Base-by-base conservation (phyloP, 1,140 invertebrate species). In the Neodiprion fabricii region DNA sequence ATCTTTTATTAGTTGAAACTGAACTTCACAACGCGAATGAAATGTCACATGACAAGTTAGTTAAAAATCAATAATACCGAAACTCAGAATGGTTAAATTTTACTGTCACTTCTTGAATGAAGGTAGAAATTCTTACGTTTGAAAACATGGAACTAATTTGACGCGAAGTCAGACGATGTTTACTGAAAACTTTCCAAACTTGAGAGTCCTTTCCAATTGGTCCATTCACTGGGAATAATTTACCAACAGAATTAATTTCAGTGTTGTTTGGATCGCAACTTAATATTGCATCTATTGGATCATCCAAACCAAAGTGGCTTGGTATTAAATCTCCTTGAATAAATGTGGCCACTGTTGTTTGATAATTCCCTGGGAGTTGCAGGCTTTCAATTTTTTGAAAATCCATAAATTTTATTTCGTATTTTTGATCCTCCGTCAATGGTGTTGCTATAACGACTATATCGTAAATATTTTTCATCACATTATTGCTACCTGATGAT, bases 111-210 rank as follows among this genome's bases (percentile, higher is more conserved):
- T 61, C n/a, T 61, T 61, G 53, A 17, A 61, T 2, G 5, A 5
- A 40, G 28, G 28, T 61, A 61, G 9, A 61, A 61, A 85, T 77
- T 72, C 85, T 79, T 80, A 89, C 86, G 40, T 88, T 79, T 67
- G 81, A 78, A 81, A 94, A 93, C 61, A 93, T 85, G 21, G 81
- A 73, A 10, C 89, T 76, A 7, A 93, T 66, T 76, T 91, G 79
- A 67, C 84, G 74, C 48, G 88, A 76, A 11, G 86, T 81, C 9
- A 93, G 78, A 28, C 84, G 78, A 61, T 84, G 73, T 61, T 88
- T 83, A 67, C 91, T 92, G 79, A 93, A 93, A 48, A 93, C 79
- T 84, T 93, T 94, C 86, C 89, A 93, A 28, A 91, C 82, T 71
- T 81, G 77, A 17, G 81, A 78, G 9, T 83, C 73, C 8, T 72